Conservation (phyloP, 2,797 vertebrate genomes). For the Parotocinclus haroldoi region DNA sequence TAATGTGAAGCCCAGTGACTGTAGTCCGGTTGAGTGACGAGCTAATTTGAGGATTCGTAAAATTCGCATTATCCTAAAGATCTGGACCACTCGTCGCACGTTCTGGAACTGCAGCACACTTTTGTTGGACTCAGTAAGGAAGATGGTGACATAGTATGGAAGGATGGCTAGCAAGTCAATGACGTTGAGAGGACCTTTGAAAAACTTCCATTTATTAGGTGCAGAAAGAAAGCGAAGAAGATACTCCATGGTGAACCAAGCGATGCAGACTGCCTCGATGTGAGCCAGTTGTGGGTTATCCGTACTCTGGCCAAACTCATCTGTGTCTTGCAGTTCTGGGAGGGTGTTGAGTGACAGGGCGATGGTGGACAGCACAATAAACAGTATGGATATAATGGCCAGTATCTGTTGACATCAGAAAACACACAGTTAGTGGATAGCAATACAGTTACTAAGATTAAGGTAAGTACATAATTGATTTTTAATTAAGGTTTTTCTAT, state of each 20-base stretch:
- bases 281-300: constrained; percentile 97
- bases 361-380: constrained; percentile 98
- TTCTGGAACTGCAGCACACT: constrained; percentile 98
- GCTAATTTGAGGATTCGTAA: constrained; percentile 94
- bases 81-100: constrained; percentile 93
- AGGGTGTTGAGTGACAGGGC: constrained; percentile 98
- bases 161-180: constrained; percentile 96
- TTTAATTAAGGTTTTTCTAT: not conserved
- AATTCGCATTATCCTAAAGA: constrained; percentile 98
- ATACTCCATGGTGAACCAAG: constrained; percentile 99
- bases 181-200: constrained; percentile 95
- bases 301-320: constrained; percentile 90
- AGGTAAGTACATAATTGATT: constrained; percentile 46
- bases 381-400: constrained; percentile 98
- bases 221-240: constrained; percentile 95
- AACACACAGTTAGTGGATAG: constrained; percentile 18
- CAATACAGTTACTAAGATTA: not conserved
- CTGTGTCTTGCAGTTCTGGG: constrained; percentile 91
- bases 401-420: constrained; percentile 83
- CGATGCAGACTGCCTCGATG: constrained; percentile 96
- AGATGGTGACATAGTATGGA: constrained; percentile 97
- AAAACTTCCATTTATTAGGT: constrained; percentile 99
- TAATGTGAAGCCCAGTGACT: constrained; percentile 95
- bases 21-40: constrained; percentile 94
- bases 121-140: constrained; percentile 98